Percentiles rank a stretch among this genome's conserved stretches.
phyloP scores from a whole-genome alignment of 2,797 vertebrate species.

The Simalia tracyae region DNA sequence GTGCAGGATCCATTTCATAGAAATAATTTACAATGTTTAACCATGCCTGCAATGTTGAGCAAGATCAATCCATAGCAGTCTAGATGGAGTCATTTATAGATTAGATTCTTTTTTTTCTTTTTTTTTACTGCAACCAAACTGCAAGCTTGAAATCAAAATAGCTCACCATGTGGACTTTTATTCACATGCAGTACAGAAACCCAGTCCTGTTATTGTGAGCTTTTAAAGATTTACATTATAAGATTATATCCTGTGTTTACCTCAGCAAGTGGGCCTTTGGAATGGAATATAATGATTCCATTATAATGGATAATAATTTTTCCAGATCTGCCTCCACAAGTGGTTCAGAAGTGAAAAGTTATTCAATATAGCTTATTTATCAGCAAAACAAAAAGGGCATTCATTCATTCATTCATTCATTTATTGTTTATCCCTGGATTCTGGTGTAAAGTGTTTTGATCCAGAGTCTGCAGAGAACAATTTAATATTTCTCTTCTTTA shows the following conservation, averaged over 20 bases:
- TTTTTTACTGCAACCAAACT: background rate
- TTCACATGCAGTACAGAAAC: background rate
- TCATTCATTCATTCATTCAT: background rate
- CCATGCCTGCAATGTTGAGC: background rate
- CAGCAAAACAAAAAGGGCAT: background rate
- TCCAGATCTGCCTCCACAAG: fast-evolving
- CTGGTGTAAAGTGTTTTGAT: background rate
- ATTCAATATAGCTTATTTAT: background rate
- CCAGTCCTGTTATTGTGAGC: background rate
- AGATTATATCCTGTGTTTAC: background rate
- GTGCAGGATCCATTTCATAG: background rate
- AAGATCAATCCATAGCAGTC: background rate
- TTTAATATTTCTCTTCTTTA: background rate
- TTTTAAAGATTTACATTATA: background rate
- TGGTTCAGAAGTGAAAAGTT: background rate
- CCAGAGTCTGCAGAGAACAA: background rate
- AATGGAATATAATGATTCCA: background rate
- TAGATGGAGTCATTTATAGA: background rate
- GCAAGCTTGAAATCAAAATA: background rate
- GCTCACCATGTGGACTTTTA: background rate
- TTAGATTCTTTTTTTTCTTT: background rate
- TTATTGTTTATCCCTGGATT: background rate
- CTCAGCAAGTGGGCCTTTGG: background rate
- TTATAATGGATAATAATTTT: background rate
- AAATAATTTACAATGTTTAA: background rate